Conservation (phyloP, 2,888 invertebrate species). For the Trichacis sp. region DNA sequence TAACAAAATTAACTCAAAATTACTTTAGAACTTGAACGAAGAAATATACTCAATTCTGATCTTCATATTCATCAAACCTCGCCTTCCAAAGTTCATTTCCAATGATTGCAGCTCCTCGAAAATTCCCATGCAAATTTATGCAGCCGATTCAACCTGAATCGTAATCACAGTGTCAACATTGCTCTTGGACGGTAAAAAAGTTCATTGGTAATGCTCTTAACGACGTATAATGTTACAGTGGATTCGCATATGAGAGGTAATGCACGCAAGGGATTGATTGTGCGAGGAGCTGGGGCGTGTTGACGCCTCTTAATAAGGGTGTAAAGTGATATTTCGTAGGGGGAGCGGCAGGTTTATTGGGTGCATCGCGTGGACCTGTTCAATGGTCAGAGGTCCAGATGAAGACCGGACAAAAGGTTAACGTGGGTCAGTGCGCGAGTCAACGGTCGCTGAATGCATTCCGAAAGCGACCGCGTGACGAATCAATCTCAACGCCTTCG, state of each 20-base stretch:
- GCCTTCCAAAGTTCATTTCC: too few relatives aligned
- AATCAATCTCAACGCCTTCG: conserved; percentile 33
- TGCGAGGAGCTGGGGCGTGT: conserved; percentile 37
- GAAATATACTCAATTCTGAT: too few relatives aligned
- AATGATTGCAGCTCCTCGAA: too few relatives aligned
- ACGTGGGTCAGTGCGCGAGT: conserved; percentile 55
- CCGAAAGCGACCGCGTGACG: conserved; percentile 43
- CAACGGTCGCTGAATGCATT: conserved; percentile 53
- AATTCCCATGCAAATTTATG: too few relatives aligned
- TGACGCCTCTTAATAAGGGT: conserved; percentile 33
- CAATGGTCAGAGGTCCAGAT: conserved; percentile 62
- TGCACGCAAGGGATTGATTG: conserved; percentile 8
- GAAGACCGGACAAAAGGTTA: conserved; percentile 54
- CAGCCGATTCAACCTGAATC: too few relatives aligned
- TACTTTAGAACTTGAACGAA: too few relatives aligned
- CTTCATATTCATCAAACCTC: too few relatives aligned
- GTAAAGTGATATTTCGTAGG: conserved; percentile 56
- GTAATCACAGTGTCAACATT: too few relatives aligned
- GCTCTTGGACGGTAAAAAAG: too few relatives aligned
- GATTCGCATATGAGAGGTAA: not conserved
- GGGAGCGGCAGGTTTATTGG: conserved; percentile 46
- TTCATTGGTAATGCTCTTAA: too few relatives aligned
- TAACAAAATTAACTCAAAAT: too few relatives aligned
- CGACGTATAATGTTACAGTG: too few relatives aligned
- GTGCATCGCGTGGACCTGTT: conserved; percentile 58